phyloP scores from a whole-genome alignment of 2,888 invertebrate species.

The Dynastes maya region DNA sequence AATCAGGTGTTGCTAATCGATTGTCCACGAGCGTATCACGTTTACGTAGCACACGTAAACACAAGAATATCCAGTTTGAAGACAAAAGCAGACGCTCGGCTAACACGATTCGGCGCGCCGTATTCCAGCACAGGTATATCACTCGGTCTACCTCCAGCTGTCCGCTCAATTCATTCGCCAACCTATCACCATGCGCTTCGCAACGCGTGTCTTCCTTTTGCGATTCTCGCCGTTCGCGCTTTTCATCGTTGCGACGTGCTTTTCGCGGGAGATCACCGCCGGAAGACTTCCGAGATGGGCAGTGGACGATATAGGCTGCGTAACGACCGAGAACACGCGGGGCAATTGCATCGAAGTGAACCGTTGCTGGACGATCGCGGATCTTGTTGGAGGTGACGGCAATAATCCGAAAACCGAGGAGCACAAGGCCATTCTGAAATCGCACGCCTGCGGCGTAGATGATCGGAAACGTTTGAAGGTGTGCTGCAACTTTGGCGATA shows the following conservation, averaged over 20 bases:
- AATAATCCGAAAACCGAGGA: not conserved
- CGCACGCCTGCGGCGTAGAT: slow-evolving; percentile 13
- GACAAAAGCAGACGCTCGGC: not conserved
- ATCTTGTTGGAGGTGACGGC: not conserved
- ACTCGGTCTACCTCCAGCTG: no score
- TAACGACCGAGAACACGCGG: not conserved
- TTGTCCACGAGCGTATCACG: no score
- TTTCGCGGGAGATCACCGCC: not conserved
- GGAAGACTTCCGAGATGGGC: not conserved
- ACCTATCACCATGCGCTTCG: not conserved
- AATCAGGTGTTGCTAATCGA: no score
- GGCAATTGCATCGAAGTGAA: not conserved
- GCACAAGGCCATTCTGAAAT: not conserved
- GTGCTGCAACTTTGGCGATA: not conserved
- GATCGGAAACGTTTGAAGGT: not conserved
- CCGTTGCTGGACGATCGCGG: not conserved
- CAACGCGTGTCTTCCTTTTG: not conserved
- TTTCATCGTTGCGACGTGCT: not conserved
- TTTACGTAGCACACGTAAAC: not conserved
- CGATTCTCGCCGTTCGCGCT: not conserved
- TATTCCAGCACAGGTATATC: not conserved
- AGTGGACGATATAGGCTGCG: not conserved
- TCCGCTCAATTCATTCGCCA: not conserved
- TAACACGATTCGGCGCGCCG: not conserved
- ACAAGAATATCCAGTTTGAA: slow-evolving; percentile 2